Conservation (phyloP, 30 jellyfish, hydroid and myxozoan genomes). For the Calvadosia cruxmelitensis region DNA sequence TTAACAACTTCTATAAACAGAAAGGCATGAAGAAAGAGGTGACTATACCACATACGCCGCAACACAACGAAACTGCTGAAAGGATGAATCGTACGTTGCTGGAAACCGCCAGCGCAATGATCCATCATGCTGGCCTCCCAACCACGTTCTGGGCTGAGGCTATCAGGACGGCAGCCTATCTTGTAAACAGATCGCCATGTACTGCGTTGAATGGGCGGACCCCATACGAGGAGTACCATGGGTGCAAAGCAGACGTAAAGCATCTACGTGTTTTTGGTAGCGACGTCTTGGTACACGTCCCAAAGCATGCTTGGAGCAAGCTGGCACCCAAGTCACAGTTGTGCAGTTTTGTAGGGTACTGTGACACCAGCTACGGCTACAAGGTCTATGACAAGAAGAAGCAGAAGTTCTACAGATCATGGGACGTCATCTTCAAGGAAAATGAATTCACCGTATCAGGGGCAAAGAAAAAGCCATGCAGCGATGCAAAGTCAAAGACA, state of each 20-base stretch:
- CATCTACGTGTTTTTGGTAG: too few relatives aligned
- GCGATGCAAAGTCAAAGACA: too few relatives aligned
- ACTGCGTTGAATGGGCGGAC: slow-evolving; percentile 7
- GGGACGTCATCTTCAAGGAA: slow-evolving; percentile 6
- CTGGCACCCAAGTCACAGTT: too few relatives aligned
- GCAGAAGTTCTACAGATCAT: too few relatives aligned
- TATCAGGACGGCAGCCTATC: slow-evolving; percentile 18
- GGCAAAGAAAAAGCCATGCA: too few relatives aligned
- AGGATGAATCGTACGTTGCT: slow-evolving; percentile 40
- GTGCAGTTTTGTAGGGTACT: too few relatives aligned
- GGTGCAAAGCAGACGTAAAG: slow-evolving; percentile 25
- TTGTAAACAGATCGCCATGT: slow-evolving; percentile 33
- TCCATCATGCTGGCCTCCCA: slow-evolving; percentile 24
- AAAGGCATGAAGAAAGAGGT: not conserved
- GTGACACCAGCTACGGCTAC: too few relatives aligned
- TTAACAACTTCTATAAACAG: slow-evolving; percentile 1
- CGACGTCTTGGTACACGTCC: too few relatives aligned
- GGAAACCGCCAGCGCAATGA: slow-evolving; percentile 39
- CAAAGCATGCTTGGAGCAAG: too few relatives aligned
- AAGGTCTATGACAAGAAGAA: too few relatives aligned
- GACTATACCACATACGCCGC: slow-evolving; percentile 27
- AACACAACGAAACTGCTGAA: slow-evolving; percentile 37
- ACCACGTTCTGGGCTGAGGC: slow-evolving; percentile 42
- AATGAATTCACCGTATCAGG: not conserved
- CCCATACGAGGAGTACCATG: slow-evolving; percentile 34